phyloP scores from a whole-genome alignment of 2,113 vertebrate genomes.

The Oenanthe melanoleuca region DNA sequence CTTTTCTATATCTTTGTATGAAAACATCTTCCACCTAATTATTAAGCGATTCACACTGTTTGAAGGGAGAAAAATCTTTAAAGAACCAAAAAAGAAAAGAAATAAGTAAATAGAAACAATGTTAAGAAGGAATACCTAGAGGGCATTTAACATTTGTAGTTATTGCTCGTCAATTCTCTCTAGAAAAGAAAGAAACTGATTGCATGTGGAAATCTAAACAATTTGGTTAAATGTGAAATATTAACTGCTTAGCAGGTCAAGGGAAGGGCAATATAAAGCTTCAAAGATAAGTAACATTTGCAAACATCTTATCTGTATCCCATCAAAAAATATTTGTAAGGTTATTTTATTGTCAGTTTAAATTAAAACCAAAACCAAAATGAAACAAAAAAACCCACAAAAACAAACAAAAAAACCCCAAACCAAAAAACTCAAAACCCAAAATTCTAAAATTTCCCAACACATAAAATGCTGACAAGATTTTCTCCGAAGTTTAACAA shows the following conservation, averaged over 20 bases:
- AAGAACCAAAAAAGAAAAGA: neutral
- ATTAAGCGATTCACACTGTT: neutral
- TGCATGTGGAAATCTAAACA: neutral
- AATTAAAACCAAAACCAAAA: neutral
- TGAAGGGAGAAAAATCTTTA: neutral
- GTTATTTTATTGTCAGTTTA: neutral
- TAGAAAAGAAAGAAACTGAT: neutral
- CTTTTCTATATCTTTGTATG: neutral
- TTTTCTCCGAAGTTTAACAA: neutral
- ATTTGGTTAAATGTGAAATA: neutral
- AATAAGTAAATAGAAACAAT: neutral
- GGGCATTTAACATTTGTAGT: neutral
- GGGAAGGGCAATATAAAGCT: neutral
- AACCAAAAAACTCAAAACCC: neutral
- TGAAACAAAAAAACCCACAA: neutral
- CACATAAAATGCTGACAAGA: neutral
- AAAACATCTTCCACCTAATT: neutral
- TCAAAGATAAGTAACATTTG: neutral
- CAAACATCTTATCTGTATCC: neutral
- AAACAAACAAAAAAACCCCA: neutral
- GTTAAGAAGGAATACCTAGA: neutral
- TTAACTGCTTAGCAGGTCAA: neutral
- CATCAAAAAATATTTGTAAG: neutral
- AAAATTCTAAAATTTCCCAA: neutral
- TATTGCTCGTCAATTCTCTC: neutral